Evolutionary conservation across 2,113 vertebrate genomes (phyloP).

Genomic region (Nyctereutes procyonoides): DNA sequence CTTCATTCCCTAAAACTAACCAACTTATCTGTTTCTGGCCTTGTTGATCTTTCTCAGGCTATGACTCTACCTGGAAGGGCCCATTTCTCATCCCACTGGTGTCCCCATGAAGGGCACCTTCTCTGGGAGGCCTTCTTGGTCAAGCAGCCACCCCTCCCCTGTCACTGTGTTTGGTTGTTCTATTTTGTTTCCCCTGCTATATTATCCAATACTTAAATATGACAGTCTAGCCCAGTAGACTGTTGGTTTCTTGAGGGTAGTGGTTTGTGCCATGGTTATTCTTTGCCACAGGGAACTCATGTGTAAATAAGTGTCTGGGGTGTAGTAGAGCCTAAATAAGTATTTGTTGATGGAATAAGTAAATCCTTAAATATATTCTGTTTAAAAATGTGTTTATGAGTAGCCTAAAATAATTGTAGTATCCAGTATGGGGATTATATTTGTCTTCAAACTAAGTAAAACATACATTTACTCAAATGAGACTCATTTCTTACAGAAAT

Average conservation of each 20-base stretch:
- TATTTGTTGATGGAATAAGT: neutral
- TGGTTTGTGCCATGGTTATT: accelerated
- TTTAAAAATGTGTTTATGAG: neutral
- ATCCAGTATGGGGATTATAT: neutral
- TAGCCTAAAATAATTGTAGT: neutral
- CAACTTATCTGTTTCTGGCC: neutral
- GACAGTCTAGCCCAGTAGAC: too few relatives aligned
- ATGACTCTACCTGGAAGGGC: neutral
- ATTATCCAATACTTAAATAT: accelerated
- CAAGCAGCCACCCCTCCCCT: neutral
- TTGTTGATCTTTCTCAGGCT: neutral
- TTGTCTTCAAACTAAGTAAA: neutral
- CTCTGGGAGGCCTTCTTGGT: neutral
- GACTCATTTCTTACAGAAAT: neutral
- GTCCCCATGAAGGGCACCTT: too few relatives aligned
- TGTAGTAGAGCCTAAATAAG: neutral
- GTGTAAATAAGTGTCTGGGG: accelerated
- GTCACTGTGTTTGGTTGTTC: too few relatives aligned
- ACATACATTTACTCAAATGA: neutral
- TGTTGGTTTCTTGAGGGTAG: neutral
- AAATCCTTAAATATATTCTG: neutral
- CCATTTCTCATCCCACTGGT: neutral
- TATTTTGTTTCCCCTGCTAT: neutral
- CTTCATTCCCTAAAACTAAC: neutral
- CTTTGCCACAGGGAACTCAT: accelerated